Evolutionary conservation across 2,888 invertebrate species (phyloP).

Genomic region (Lasioglossum figueresi): DNA sequence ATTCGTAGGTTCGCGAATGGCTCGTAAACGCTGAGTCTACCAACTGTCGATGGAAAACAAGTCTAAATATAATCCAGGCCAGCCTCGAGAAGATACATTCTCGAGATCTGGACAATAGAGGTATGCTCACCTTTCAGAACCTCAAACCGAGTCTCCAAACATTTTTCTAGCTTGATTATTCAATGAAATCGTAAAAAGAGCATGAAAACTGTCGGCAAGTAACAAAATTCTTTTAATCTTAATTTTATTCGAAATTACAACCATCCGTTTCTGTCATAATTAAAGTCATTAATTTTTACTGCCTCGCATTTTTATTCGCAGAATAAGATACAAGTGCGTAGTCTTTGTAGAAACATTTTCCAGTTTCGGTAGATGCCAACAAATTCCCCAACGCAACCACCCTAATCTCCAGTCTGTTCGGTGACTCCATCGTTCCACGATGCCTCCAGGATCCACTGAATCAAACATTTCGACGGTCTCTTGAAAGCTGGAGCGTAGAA

Average conservation of each 20-base stretch:
- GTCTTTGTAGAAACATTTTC: not conserved
- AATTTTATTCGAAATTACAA: too few relatives aligned
- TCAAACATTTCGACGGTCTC: conserved; percentile 29
- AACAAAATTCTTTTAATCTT: not conserved
- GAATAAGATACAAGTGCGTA: too few relatives aligned
- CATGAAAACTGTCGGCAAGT: too few relatives aligned
- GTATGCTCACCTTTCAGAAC: conserved; percentile 31
- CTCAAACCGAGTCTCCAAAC: not conserved
- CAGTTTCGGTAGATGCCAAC: not conserved
- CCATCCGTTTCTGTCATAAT: too few relatives aligned
- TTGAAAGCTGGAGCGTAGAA: conserved; percentile 40
- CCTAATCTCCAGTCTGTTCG: not conserved
- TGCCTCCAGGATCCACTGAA: not conserved
- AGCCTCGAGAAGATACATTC: conserved; percentile 37
- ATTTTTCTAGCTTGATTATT: not conserved
- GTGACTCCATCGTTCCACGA: not conserved
- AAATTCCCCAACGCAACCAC: not conserved
- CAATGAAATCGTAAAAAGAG: not conserved
- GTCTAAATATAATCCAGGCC: conserved; percentile 79
- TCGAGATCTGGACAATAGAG: conserved; percentile 58
- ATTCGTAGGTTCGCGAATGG: conserved; percentile 79
- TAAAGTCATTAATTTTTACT: too few relatives aligned
- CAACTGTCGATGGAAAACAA: conserved; percentile 82
- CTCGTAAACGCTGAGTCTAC: conserved; percentile 79
- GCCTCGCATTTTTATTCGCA: too few relatives aligned